Conservation (phyloP, 2,888 invertebrate genomes). For the Rapana venosa region DNA sequence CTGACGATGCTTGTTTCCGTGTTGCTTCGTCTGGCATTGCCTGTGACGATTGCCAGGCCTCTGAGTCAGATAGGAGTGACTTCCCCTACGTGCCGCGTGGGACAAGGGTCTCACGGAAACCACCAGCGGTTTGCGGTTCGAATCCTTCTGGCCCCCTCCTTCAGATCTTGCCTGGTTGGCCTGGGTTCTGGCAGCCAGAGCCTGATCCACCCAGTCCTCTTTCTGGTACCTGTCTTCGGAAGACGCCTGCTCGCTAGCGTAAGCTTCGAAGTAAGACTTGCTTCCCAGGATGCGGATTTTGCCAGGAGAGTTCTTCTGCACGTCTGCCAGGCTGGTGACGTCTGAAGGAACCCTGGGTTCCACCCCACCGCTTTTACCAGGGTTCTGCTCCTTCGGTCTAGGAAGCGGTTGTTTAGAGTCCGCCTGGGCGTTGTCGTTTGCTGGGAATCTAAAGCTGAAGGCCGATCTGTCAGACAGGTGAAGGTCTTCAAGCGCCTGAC, state of each 20-base stretch:
- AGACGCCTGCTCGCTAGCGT: not conserved
- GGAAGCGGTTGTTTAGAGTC: not conserved
- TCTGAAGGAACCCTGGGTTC: not conserved
- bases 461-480: not conserved
- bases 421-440: not conserved
- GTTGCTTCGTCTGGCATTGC: slow-evolving; percentile 22
- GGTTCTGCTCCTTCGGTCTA: not conserved
- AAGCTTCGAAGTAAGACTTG: slow-evolving; percentile 35
- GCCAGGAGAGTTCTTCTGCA: not conserved
- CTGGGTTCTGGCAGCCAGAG: not conserved
- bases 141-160: slow-evolving; percentile 23
- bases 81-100: slow-evolving; percentile 30
- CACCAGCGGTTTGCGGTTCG: slow-evolving; percentile 32
- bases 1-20: slow-evolving; percentile 37
- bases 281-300: slow-evolving; percentile 40
- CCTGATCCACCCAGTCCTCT: slow-evolving; percentile 3
- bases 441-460: not conserved
- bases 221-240: not conserved
- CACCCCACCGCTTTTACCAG: not conserved
- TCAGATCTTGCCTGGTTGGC: not conserved
- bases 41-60: slow-evolving; percentile 35
- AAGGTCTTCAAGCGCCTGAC: not conserved
- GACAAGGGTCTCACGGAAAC: slow-evolving; percentile 40
- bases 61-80: slow-evolving; percentile 43
- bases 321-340: not conserved